Evolutionary conservation across 2,888 invertebrate species (phyloP).

Genomic region (Lasioglossum villosulum): DNA sequence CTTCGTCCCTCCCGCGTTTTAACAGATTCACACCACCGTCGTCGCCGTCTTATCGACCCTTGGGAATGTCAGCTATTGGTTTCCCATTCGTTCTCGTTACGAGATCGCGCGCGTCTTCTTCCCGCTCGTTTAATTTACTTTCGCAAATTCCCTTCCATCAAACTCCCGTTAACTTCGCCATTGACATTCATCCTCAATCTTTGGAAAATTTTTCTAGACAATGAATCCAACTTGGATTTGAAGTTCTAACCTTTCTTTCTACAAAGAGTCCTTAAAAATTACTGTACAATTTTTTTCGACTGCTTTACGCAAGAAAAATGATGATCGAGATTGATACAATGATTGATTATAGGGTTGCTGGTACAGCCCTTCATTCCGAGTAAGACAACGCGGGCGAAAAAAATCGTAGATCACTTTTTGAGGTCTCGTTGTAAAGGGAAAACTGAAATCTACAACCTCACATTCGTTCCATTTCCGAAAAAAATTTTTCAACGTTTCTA

Average conservation of each 20-base stretch:
- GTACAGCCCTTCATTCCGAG: neutral
- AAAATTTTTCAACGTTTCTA: too few species aligned
- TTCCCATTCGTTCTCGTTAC: slow-evolving; percentile 66
- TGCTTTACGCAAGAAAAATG: too few species aligned
- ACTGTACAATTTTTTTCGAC: too few species aligned
- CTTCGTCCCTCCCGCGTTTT: slow-evolving; percentile 6
- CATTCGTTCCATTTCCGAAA: too few species aligned
- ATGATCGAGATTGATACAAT: too few species aligned
- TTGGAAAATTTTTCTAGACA: too few species aligned
- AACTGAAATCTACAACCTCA: too few species aligned
- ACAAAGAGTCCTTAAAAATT: too few species aligned
- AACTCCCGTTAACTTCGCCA: slow-evolving; percentile 48
- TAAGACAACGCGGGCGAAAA: neutral
- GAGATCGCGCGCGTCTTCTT: slow-evolving; percentile 39
- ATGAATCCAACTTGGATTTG: too few species aligned
- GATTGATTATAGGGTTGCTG: too few species aligned
- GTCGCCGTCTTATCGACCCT: slow-evolving; percentile 57
- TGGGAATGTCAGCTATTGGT: slow-evolving; percentile 51
- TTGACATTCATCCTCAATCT: neutral
- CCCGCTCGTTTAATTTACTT: slow-evolving; percentile 53
- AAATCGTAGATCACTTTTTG: neutral
- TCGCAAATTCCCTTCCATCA: slow-evolving; percentile 38
- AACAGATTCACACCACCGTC: slow-evolving; percentile 35
- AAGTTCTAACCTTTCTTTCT: too few species aligned
- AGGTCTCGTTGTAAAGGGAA: neutral